phyloP scores from a whole-genome alignment of 2,797 vertebrate species.

The Moxostoma hubbsi region DNA sequence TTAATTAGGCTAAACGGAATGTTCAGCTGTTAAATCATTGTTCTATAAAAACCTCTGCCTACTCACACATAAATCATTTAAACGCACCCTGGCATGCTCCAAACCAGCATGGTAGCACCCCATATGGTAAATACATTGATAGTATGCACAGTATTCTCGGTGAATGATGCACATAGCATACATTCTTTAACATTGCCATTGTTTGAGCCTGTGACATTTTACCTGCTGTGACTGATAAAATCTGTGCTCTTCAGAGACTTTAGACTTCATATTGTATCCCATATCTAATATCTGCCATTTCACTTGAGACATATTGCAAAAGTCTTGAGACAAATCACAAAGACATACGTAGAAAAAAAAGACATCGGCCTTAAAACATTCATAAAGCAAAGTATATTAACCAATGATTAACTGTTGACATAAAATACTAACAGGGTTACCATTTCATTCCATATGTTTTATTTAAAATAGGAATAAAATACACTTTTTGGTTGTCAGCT shows the following conservation, averaged over 20 bases:
- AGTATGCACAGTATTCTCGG: not conserved
- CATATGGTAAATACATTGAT: slow-evolving; percentile 1
- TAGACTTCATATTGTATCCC: slow-evolving; percentile 31
- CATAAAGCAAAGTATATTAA: too few relatives aligned
- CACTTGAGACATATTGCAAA: slow-evolving; percentile 28
- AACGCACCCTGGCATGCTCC: not conserved
- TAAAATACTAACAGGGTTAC: too few relatives aligned
- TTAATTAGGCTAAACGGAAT: slow-evolving; percentile 15
- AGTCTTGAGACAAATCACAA: slow-evolving; percentile 17
- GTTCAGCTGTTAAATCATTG: slow-evolving; percentile 6
- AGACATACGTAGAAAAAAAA: not conserved
- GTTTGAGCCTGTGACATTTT: slow-evolving; percentile 28
- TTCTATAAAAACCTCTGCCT: not conserved
- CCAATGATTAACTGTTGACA: too few relatives aligned
- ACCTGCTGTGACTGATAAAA: slow-evolving; percentile 38
- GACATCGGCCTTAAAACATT: not conserved
- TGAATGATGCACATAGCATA: not conserved
- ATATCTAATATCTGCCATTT: slow-evolving; percentile 27
- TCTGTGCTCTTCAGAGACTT: slow-evolving; percentile 22
- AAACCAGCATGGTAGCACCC: not conserved
- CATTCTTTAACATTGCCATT: slow-evolving; percentile 26
- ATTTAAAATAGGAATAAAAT: too few relatives aligned
- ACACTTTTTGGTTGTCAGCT: too few relatives aligned
- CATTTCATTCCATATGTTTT: too few relatives aligned
- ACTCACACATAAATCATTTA: not conserved